Conservation (phyloP, 1,140 invertebrate species). For the fruit fly (Drosophila melanogaster) region DNA sequence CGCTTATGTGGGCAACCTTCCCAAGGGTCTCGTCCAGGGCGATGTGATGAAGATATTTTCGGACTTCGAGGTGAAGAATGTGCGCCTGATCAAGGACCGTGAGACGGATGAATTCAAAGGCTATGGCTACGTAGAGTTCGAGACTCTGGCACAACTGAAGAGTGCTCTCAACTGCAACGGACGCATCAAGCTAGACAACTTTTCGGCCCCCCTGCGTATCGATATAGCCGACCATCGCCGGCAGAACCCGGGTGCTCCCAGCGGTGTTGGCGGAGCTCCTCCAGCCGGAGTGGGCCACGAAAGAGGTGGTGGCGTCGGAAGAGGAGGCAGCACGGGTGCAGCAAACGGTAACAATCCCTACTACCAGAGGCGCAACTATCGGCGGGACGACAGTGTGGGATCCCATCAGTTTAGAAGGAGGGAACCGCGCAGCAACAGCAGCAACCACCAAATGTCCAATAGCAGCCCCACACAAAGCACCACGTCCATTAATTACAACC, state of each 20-base stretch:
- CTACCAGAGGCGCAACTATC: conserved; percentile 54
- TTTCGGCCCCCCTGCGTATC: conserved; percentile 88
- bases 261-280: conserved; percentile 13
- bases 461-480: conserved; percentile 46
- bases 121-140: conserved; percentile 98
- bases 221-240: conserved; percentile 94
- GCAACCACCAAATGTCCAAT: conserved; percentile 16
- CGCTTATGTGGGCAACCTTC: conserved; percentile 96
- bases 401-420: conserved; percentile 34
- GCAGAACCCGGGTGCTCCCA: neutral
- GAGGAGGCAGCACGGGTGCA: neutral
- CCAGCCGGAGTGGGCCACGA: neutral
- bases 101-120: conserved; percentile 98
- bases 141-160: conserved; percentile 91
- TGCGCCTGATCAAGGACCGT: conserved; percentile 95
- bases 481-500: conserved; percentile 19
- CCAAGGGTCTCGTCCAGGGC: conserved; percentile 94
- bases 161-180: conserved; percentile 92
- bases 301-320: conserved; percentile 37
- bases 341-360: conserved; percentile 17
- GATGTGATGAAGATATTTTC: conserved; percentile 96
- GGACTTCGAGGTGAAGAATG: conserved; percentile 90
- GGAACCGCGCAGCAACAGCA: conserved; percentile 16
- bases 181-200: conserved; percentile 88
- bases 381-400: conserved; percentile 55